Evolutionary conservation across 2,113 vertebrate genomes (phyloP).

Genomic region (Vidua chalybeata): DNA sequence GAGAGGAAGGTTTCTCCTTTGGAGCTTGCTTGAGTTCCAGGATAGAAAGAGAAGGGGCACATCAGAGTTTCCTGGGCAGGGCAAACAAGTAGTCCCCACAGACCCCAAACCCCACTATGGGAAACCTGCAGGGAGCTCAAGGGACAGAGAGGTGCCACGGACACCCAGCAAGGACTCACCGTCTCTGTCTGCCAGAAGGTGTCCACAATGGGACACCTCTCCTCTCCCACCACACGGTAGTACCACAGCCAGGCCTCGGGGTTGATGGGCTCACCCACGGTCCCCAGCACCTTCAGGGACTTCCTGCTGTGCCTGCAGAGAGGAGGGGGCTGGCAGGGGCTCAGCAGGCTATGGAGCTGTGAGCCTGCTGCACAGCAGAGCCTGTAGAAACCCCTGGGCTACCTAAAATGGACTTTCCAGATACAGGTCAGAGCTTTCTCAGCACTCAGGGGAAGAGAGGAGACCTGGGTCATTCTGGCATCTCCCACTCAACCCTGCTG

Average conservation of each 20-base stretch:
- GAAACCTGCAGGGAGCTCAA: not conserved
- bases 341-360: not conserved
- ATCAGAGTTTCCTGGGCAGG: not conserved
- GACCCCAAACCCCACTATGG: not conserved
- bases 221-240: conserved; percentile 89
- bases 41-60: not conserved
- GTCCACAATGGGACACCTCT: conserved; percentile 91
- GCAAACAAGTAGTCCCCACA: not conserved
- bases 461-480: not conserved
- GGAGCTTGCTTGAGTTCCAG: not conserved
- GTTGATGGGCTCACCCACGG: conserved; percentile 96
- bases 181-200: conserved; percentile 99
- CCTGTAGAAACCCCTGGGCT: not conserved
- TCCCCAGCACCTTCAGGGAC: conserved; percentile 91
- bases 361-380: not conserved
- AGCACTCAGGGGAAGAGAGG: not conserved
- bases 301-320: conserved; percentile 83
- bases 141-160: not conserved
- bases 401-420: not conserved
- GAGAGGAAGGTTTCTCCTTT: not conserved
- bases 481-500: not conserved
- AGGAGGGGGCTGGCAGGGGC: not conserved
- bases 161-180: conserved; percentile 68
- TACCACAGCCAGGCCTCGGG: conserved; percentile 98
- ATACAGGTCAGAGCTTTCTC: not conserved